Conservation (phyloP, 2,888 invertebrate genomes). For the Epirrita christyi region DNA sequence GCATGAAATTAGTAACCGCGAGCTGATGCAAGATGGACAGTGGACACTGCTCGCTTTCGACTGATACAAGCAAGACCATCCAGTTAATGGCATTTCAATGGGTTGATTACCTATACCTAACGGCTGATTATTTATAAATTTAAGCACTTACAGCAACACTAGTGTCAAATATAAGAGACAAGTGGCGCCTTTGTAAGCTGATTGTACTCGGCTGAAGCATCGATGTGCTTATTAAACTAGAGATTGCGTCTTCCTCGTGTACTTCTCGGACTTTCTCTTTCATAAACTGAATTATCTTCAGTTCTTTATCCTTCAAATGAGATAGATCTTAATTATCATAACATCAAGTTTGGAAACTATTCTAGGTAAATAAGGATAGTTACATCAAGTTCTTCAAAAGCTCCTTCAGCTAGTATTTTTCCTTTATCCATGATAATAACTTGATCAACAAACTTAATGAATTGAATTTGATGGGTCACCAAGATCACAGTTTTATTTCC, state of each 20-base stretch:
- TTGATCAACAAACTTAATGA: slow-evolving; percentile 87
- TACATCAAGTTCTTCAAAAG: slow-evolving; percentile 69
- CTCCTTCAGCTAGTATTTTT: slow-evolving; percentile 64
- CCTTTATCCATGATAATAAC: slow-evolving; percentile 77
- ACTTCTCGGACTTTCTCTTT: slow-evolving; percentile 66
- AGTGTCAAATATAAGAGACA: slow-evolving; percentile 61
- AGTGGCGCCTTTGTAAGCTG: slow-evolving; percentile 59
- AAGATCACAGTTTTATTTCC: slow-evolving; percentile 89
- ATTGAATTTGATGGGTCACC: slow-evolving; percentile 94
- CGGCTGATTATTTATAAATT: not conserved
- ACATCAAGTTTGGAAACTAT: not conserved
- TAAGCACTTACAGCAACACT: slow-evolving; percentile 55
- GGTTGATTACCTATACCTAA: not conserved
- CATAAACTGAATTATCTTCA: slow-evolving; percentile 70
- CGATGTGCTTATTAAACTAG: slow-evolving; percentile 47
- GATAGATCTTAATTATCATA: not conserved
- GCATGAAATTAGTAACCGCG: too few relatives aligned
- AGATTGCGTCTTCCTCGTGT: slow-evolving; percentile 55
- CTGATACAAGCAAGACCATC: not conserved
- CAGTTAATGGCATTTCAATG: not conserved
- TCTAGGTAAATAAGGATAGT: slow-evolving; percentile 27
- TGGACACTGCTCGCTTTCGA: too few relatives aligned
- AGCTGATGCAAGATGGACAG: too few relatives aligned
- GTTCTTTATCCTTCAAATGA: slow-evolving; percentile 56
- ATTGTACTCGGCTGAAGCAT: slow-evolving; percentile 55